A percentile compares a stretch with the other conserved stretches of the same genome.
phyloP scores from a whole-genome alignment of 2,797 vertebrate genomes.

The Craterocephalus amniculus region DNA sequence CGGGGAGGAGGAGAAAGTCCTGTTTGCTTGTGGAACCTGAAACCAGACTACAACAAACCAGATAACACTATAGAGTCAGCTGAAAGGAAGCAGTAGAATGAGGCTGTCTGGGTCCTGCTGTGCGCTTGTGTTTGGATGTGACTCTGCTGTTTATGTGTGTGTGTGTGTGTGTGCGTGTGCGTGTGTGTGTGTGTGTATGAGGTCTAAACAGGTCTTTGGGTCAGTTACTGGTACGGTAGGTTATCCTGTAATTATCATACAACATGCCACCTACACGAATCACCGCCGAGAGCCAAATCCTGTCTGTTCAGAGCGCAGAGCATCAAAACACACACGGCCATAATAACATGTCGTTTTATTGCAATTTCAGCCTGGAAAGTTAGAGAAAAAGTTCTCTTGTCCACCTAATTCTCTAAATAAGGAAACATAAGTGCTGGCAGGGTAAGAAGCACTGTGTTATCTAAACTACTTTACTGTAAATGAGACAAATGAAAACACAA shows the following conservation, averaged over 20 bases:
- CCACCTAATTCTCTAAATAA: background rate
- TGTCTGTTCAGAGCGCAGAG: conserved; percentile 9
- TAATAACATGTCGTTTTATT: too few species aligned
- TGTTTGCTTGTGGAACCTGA: conserved; percentile 31
- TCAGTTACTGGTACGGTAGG: background rate
- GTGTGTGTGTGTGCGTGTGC: conserved; percentile 26
- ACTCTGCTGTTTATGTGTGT: conserved; percentile 45
- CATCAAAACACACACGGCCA: background rate
- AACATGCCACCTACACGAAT: conserved; percentile 47
- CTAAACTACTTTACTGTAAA: background rate
- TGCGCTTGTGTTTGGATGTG: conserved; percentile 31
- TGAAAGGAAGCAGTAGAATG: conserved; percentile 11
- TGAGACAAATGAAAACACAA: too few species aligned
- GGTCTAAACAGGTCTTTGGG: conserved; percentile 47
- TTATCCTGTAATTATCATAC: conserved; percentile 51
- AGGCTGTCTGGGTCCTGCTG: conserved; percentile 34
- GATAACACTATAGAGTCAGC: conserved; percentile 14
- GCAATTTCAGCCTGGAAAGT: background rate
- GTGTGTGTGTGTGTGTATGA: conserved; percentile 16
- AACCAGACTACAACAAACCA: conserved; percentile 8
- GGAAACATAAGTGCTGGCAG: too few species aligned
- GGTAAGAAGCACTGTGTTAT: background rate
- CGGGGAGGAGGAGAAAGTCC: conserved; percentile 1
- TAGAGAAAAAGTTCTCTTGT: background rate
- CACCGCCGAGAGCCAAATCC: conserved; percentile 22